Base-by-base conservation (phyloP, 2,888 invertebrate genomes). In the Sericinus montela region DNA sequence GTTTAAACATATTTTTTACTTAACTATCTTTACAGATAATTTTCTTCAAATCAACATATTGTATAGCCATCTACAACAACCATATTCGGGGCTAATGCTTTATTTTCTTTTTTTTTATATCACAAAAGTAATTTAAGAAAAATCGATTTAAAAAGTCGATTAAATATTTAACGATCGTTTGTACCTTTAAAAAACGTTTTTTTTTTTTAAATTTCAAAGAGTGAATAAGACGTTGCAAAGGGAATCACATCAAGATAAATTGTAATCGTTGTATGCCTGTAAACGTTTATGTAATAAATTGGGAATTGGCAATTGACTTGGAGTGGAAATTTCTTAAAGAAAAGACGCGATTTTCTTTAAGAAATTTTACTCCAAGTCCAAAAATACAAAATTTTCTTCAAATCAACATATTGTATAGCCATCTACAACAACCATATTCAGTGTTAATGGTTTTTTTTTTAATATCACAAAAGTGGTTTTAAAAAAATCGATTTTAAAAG, bases 241-340 rank as follows among this genome's bases (percentile, higher is more conserved):
- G 16, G 16, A 34, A 44, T 25, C 42, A 48, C 38, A 41, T 37
- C 45, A 32, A 50, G 40, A 50, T 37, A 45, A 45, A 41, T 37
- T 9, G 10, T 37, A 45, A 45, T 50, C 50, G 50, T 50, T 50
- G 50, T 50, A 50, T 45, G 23, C 45, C 34, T 35, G 29, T 41
- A 40, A 39, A 39, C 42, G 29, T 45, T 49, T 30, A 41, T 30
- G 11, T 39, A 16, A 16, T 45, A 37, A 45, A 4, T 46, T 45
- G n/a, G n/a, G n/a, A n/a, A n/a, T n/a, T n/a, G n/a, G n/a, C n/a
- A n/a, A n/a, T n/a, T n/a, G n/a, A n/a, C n/a, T n/a, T n/a, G n/a
- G n/a, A n/a, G n/a, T n/a, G n/a, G n/a, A n/a, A n/a, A n/a, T n/a
- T n/a, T n/a, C n/a, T n/a, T n/a, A n/a, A n/a, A n/a, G n/a, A n/a